A percentile compares a stretch with the other conserved stretches of the same genome.
Evolutionary conservation across 2,888 invertebrate species (phyloP).

Genomic region (Rhamnusium bicolor): DNA sequence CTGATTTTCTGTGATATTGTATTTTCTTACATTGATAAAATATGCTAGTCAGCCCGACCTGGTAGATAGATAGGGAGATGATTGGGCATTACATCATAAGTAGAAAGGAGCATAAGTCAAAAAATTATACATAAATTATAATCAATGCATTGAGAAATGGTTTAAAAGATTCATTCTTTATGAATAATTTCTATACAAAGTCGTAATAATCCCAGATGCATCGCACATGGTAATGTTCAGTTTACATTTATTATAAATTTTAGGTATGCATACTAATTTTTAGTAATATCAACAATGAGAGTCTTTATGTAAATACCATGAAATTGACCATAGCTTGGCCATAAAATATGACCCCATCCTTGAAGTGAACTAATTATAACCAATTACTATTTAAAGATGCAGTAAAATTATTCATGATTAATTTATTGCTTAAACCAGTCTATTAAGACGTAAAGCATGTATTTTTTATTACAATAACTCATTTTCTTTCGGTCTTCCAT

Average conservation of each 20-base stretch:
- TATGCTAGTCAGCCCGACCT: no score
- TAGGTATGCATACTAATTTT: not conserved
- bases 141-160: no score
- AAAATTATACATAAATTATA: no score
- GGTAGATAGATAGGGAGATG: no score
- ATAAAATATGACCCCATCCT: slow-evolving; percentile 19
- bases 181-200: no score
- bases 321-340: slow-evolving; percentile 3
- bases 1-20: no score
- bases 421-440: slow-evolving; percentile 42
- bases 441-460: slow-evolving; percentile 38
- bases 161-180: no score
- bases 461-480: slow-evolving; percentile 15
- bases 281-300: slow-evolving; percentile 7
- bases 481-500: not conserved
- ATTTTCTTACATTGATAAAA: no score
- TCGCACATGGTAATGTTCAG: not conserved
- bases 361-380: slow-evolving; percentile 45
- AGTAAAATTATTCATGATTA: slow-evolving; percentile 41
- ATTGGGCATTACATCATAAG: no score
- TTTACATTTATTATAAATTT: not conserved
- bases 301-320: slow-evolving; percentile 4
- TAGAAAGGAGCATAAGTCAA: no score
- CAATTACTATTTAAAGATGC: slow-evolving; percentile 46
- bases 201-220: not conserved